Evolutionary conservation across 2,113 vertebrate genomes (phyloP).

Genomic region (Sander lucioperca): DNA sequence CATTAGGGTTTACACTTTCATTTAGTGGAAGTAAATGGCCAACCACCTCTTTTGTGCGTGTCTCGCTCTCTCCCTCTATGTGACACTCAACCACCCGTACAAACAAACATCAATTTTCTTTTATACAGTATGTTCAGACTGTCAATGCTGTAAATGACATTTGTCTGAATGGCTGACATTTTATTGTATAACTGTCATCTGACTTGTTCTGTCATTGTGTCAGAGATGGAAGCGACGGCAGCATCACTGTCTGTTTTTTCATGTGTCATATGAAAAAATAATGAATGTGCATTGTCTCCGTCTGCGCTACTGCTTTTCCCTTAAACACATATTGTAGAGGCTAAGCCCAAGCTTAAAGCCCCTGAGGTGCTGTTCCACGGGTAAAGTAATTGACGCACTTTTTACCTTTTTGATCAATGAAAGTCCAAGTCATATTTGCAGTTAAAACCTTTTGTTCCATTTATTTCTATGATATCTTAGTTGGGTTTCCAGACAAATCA

Average conservation of each 20-base stretch:
- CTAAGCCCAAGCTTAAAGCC: too few species aligned
- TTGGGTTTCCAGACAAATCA: too few species aligned
- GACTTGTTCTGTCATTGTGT: conserved; percentile 40
- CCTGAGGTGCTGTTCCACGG: too few species aligned
- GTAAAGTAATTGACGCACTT: too few species aligned
- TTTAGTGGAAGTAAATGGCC: conserved; percentile 5
- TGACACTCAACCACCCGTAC: neutral
- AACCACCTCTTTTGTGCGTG: neutral
- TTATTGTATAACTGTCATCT: conserved; percentile 40
- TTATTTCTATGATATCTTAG: too few species aligned
- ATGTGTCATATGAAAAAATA: neutral
- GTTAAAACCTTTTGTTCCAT: too few species aligned
- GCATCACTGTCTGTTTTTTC: neutral
- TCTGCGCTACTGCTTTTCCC: neutral
- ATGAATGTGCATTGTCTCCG: conserved; percentile 23
- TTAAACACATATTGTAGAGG: neutral
- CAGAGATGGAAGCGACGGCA: conserved; percentile 15
- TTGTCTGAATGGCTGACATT: conserved; percentile 51
- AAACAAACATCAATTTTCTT: conserved; percentile 34
- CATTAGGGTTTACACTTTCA: conserved; percentile 11
- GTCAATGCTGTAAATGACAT: conserved; percentile 37
- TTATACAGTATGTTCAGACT: conserved; percentile 8
- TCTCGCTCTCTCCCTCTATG: neutral
- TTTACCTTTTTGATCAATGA: too few species aligned
- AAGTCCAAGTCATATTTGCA: too few species aligned